phyloP scores from a whole-genome alignment of 2,113 vertebrate genomes.

The Hucho hucho region DNA sequence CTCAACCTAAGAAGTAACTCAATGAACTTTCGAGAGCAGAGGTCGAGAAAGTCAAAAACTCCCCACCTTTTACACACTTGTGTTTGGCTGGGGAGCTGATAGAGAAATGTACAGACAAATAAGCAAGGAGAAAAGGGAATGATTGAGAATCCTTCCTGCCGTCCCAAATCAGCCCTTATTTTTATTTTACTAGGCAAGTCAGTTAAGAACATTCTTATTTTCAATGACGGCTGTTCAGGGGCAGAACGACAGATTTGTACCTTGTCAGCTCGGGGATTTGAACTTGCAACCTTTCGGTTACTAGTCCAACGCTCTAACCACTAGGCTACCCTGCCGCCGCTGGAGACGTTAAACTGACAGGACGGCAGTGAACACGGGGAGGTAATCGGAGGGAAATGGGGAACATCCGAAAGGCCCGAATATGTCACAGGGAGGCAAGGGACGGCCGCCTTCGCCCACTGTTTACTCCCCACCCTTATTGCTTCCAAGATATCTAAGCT shows the following conservation, averaged over 20 bases:
- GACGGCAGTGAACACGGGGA: slow-evolving; percentile 22
- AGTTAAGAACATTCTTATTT: no score
- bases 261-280: no score
- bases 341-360: slow-evolving; percentile 31
- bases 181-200: no score
- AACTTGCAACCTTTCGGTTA: no score
- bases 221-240: no score
- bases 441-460: background rate
- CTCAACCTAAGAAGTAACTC: slow-evolving; percentile 42
- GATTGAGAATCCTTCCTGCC: slow-evolving; percentile 35
- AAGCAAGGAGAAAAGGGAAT: background rate
- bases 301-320: no score
- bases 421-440: slow-evolving; percentile 32
- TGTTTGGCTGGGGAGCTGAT: no score
- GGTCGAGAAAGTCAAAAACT: background rate
- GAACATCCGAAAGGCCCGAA: slow-evolving; percentile 39
- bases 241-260: no score
- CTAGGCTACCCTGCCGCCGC: no score
- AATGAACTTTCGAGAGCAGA: slow-evolving; percentile 30
- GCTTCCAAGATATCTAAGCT: background rate
- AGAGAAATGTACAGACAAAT: background rate
- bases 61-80: background rate
- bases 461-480: background rate
- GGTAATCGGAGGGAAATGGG: slow-evolving; percentile 36
- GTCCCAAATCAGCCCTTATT: slow-evolving; percentile 22